A percentile compares a stretch with the other conserved stretches of the same genome.
Conservation (phyloP, 2,113 vertebrate species). For the Onychorhynchus coronatus region DNA sequence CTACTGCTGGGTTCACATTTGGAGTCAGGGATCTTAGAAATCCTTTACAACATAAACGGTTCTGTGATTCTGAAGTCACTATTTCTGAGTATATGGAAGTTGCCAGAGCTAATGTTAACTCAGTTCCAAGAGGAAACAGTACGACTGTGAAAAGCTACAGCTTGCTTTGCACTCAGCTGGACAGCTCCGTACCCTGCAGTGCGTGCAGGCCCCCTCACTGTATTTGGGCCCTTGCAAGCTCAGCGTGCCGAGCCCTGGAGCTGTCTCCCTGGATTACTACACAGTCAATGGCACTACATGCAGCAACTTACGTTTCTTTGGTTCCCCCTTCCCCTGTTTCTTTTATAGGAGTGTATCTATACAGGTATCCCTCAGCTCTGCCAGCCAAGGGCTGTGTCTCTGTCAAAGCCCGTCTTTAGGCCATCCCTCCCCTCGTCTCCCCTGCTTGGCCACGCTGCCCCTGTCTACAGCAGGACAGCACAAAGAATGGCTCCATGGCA, state of each 20-base stretch:
- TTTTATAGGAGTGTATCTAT: background rate
- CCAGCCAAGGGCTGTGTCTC: background rate
- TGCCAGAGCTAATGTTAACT: background rate
- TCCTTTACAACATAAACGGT: background rate
- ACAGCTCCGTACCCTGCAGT: accelerated
- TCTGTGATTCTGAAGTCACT: background rate
- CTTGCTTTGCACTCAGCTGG: background rate
- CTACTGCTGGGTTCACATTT: background rate
- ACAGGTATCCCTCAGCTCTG: background rate
- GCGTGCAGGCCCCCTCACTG: accelerated
- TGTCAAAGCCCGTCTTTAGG: background rate
- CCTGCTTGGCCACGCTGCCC: accelerated
- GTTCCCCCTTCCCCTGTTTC: accelerated
- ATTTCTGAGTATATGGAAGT: background rate
- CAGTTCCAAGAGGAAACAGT: background rate
- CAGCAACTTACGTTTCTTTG: background rate
- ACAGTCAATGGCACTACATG: background rate
- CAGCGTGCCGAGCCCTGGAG: accelerated
- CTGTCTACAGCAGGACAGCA: background rate
- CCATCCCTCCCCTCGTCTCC: accelerated
- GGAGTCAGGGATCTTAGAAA: background rate
- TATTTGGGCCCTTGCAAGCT: accelerated
- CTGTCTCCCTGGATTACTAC: accelerated
- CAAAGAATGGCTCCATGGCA: accelerated
- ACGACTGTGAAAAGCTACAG: accelerated